Base-by-base conservation (phyloP, 53 echinoderm and acorn worm genomes). In the Paelopatides confundens region DNA sequence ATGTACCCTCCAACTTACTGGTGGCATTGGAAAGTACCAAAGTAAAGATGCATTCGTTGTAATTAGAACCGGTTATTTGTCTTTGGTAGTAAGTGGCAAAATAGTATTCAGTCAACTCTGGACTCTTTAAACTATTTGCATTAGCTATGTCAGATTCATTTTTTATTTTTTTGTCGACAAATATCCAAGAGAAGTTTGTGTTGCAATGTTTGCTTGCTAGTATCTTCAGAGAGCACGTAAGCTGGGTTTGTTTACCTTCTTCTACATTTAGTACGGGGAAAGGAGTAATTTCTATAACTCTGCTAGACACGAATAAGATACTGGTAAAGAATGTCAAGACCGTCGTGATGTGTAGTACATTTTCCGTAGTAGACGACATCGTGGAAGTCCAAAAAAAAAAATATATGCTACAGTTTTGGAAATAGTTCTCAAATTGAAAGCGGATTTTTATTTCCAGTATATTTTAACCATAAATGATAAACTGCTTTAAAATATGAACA, bases 101-200 rank as follows among this genome's bases (percentile, higher is more conserved):
- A 23, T 58, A 58, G n/a, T n/a, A 6, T 58, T 21, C 58, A n/a
- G 58, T 21, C 15, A 58, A 21, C 21, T 58, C 18, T 58, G n/a
- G 0, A 58, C 58, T 58, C 43, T 68, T 31, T 40, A 74, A 23
- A 5, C 29, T 12, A 3, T 39, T 43, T 40, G 74, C 74, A 40
- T 74, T 74, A 46, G 74, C 74, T 33, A 74, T 46, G 27, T 5
- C 3, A 74, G 27, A 21, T 24, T 38, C 40, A n/a, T n/a, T n/a
- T 14, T 74, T 74, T 33, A 52, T 53, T 29, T 3, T 52, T 31
- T 28, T 17, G 53, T 79, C 32, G 27, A 30, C 51, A 21, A 79
- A 79, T 13, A 15, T 18, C 79, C 79, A 79, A 32, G 79, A 79
- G 79, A 79, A 50, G 6, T 13, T 11, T 15, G 17, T 30, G 53